Percentiles rank a stretch among this genome's conserved stretches.
phyloP scores from a whole-genome alignment of 2,797 vertebrate species.

The Crotalus adamanteus region DNA sequence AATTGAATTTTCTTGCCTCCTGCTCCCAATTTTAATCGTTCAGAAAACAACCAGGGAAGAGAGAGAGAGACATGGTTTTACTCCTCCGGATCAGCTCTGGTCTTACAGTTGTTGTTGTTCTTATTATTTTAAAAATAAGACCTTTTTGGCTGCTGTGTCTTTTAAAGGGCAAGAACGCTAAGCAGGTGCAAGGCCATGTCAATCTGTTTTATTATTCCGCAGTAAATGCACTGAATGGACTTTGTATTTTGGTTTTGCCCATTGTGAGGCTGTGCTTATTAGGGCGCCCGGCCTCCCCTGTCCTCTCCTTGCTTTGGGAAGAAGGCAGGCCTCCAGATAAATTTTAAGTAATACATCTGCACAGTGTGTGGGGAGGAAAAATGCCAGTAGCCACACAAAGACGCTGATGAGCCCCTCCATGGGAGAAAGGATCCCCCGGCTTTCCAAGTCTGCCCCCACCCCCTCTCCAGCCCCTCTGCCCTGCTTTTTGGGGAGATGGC shows the following conservation, averaged over 20 bases:
- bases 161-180: not conserved
- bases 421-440: conserved; percentile 2
- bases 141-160: not conserved
- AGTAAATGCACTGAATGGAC: not conserved
- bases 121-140: not conserved
- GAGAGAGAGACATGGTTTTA: not conserved
- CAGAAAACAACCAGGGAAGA: not conserved
- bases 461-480: not conserved
- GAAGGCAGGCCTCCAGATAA: not conserved
- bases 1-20: not conserved
- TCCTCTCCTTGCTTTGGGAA: not conserved
- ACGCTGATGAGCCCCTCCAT: not conserved
- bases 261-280: not conserved
- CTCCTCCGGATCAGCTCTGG: not conserved
- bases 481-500: not conserved
- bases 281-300: no score
- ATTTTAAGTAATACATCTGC: not conserved
- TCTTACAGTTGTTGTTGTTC: not conserved
- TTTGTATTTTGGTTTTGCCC: not conserved
- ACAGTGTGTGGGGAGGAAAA: not conserved
- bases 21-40: not conserved
- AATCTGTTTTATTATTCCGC: not conserved
- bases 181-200: not conserved
- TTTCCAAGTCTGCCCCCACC: conserved; percentile 1
- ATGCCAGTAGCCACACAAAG: not conserved